Conservation (phyloP, 2,797 vertebrate species). For the Champsocephalus gunnari region DNA sequence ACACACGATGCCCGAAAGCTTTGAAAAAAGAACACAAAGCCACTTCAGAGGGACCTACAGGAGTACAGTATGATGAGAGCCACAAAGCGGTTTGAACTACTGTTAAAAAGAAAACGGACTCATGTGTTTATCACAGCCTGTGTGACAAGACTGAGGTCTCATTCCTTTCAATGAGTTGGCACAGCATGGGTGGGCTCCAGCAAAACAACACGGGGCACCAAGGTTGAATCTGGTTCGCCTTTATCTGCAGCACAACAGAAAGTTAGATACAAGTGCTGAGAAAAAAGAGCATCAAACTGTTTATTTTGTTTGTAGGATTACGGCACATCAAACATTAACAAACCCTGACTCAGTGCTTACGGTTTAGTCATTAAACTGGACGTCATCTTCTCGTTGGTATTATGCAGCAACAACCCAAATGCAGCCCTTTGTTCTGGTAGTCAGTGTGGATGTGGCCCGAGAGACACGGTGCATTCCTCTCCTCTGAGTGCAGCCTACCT, state of each 20-base stretch:
- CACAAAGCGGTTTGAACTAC: slow-evolving; percentile 36
- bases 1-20: slow-evolving; percentile 28
- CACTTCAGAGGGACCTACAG: slow-evolving; percentile 28
- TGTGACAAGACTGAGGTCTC: slow-evolving; percentile 27
- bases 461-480: slow-evolving; percentile 69
- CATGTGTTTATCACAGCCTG: slow-evolving; percentile 5
- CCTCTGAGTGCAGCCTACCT: slow-evolving; percentile 67
- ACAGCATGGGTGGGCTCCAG: slow-evolving; percentile 18
- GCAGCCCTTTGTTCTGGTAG: not conserved
- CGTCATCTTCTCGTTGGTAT: not conserved
- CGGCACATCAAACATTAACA: not conserved
- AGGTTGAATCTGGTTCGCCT: not conserved
- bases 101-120: slow-evolving; percentile 13
- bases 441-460: slow-evolving; percentile 27
- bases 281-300: not conserved
- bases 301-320: too few relatives aligned
- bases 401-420: slow-evolving; percentile 8
- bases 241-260: slow-evolving; percentile 14
- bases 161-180: slow-evolving; percentile 36
- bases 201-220: slow-evolving; percentile 1
- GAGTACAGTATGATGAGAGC: slow-evolving; percentile 20
- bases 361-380: not conserved
- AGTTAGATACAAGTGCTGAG: not conserved
- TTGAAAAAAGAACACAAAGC: slow-evolving; percentile 32
- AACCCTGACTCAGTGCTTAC: not conserved